phyloP scores from a whole-genome alignment of 1,140 invertebrate genomes.

The Stegodyphus mimosarum region DNA sequence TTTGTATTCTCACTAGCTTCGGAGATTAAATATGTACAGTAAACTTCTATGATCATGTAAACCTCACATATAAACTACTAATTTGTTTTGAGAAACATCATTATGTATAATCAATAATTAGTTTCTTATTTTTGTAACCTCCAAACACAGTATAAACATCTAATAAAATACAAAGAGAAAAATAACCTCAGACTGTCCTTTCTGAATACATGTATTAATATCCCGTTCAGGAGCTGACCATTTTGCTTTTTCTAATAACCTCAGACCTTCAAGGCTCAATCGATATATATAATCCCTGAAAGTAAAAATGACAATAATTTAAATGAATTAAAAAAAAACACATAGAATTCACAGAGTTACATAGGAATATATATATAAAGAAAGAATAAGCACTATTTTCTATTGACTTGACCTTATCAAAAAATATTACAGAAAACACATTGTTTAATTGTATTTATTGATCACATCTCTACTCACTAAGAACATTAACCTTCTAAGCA shows the following conservation, averaged over 20 bases:
- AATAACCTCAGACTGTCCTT: constrained; percentile 78
- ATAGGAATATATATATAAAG: not conserved
- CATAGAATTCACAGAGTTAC: not conserved
- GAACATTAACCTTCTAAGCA: too few species aligned
- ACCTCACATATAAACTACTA: not conserved
- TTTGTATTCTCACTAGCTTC: not conserved
- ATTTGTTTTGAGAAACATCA: too few species aligned
- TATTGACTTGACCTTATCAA: not conserved
- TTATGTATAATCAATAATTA: too few species aligned
- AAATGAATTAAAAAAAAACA: not conserved
- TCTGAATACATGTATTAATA: constrained; percentile 79
- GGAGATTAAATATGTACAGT: not conserved
- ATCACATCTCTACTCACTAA: too few species aligned
- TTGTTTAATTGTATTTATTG: too few species aligned
- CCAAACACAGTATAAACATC: not conserved
- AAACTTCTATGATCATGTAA: too few species aligned
- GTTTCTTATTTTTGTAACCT: too few species aligned
- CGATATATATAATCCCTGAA: constrained; percentile 84
- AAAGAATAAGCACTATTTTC: not conserved
- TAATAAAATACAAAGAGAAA: constrained; percentile 9
- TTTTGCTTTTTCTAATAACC: constrained; percentile 77
- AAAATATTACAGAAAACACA: not conserved
- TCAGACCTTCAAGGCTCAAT: constrained; percentile 77
- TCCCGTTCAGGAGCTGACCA: constrained; percentile 81
- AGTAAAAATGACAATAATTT: constrained; percentile 61